These are phyloP conservation scores for Sarcophaga bullata DNA, from an alignment of 1,140 invertebrate genomes.

Conservation along the genomic window DNA sequence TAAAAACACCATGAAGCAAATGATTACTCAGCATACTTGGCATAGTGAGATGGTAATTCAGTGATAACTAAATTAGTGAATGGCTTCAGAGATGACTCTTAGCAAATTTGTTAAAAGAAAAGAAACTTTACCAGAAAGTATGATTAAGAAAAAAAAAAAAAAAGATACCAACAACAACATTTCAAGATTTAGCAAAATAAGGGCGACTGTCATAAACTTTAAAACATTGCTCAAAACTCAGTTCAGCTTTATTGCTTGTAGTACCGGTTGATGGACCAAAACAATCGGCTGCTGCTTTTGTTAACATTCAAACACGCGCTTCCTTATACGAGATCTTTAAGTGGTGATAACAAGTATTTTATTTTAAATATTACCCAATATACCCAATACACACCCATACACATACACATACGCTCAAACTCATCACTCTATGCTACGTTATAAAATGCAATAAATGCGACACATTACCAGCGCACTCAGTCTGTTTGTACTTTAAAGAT, in stretches of 20 bases:
- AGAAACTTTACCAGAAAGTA: neutral
- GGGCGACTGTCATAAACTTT: neutral
- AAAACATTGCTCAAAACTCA: constrained; percentile 24
- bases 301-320: constrained; percentile 38
- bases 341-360: neutral
- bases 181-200: neutral
- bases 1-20: neutral
- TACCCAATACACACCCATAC: constrained; percentile 32
- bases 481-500: neutral
- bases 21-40: neutral
- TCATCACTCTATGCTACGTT: neutral
- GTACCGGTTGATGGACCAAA: neutral
- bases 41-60: neutral
- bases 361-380: constrained; percentile 18
- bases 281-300: constrained; percentile 20
- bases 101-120: neutral
- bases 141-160: neutral
- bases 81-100: neutral
- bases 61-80: neutral
- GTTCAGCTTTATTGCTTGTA: too few relatives aligned
- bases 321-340: constrained; percentile 25
- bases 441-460: neutral
- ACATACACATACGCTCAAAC: neutral
- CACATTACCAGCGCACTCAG: neutral
- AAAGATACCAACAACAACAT: too few relatives aligned